These are phyloP conservation scores for Drosophila quadrilineata DNA, from an alignment of 1,140 invertebrate species.

Conservation along the genomic window DNA sequence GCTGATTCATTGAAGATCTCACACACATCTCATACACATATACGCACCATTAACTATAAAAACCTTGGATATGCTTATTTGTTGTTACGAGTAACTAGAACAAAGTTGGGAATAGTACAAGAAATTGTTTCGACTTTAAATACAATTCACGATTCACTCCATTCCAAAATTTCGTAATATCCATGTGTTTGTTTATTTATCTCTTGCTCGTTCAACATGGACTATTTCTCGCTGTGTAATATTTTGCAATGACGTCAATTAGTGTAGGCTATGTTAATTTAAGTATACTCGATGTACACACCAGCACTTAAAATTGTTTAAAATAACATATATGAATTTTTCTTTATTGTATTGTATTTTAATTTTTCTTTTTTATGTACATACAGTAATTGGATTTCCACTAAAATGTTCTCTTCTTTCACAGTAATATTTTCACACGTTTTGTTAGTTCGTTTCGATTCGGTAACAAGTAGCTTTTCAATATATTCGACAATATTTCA, in stretches of 20 bases:
- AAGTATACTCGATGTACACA: conserved; percentile 45
- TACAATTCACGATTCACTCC: conserved; percentile 50
- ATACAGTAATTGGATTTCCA: conserved; percentile 21
- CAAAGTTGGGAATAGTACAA: conserved; percentile 49
- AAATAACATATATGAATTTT: no score
- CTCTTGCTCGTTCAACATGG: conserved; percentile 36
- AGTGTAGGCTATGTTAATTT: conserved; percentile 30
- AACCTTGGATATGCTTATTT: conserved; percentile 59
- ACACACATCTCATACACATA: conserved; percentile 4
- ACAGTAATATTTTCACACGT: neutral
- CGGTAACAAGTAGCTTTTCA: conserved; percentile 20
- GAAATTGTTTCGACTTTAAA: conserved; percentile 21
- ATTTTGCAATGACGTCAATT: conserved; percentile 62
- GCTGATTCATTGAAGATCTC: conserved; percentile 67
- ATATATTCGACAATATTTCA: conserved; percentile 25
- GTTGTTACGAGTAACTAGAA: conserved; percentile 38
- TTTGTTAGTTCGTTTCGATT: conserved; percentile 6
- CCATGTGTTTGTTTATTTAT: conserved; percentile 45
- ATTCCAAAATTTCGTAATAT: conserved; percentile 36
- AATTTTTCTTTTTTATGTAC: conserved; percentile 17
- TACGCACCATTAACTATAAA: conserved; percentile 70
- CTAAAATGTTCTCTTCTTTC: conserved; percentile 5
- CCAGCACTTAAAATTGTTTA: conserved; percentile 34
- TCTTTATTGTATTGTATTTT: no score
- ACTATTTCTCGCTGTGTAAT: conserved; percentile 58